phyloP scores from a whole-genome alignment of 2,888 invertebrate genomes.

The Omphaloscelis lunosa region DNA sequence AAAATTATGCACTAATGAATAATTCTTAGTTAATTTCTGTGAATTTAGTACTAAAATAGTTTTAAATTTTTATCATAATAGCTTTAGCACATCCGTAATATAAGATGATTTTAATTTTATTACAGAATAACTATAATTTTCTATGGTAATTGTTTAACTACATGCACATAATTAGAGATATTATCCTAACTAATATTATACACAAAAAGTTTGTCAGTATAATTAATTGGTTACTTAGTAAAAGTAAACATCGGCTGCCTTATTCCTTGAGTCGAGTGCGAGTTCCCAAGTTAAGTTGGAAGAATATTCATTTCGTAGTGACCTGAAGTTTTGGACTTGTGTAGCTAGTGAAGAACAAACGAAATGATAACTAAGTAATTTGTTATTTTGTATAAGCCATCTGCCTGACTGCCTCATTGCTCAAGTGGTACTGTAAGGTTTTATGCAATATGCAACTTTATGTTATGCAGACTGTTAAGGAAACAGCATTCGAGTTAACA shows the following conservation, averaged over 20 bases:
- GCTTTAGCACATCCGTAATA: background rate
- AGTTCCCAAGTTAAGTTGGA: background rate
- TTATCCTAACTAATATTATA: background rate
- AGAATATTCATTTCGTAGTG: background rate
- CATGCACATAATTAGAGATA: slow-evolving; percentile 1
- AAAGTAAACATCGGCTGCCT: background rate
- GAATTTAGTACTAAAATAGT: background rate
- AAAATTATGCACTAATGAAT: background rate
- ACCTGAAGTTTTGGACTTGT: background rate
- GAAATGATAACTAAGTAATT: background rate
- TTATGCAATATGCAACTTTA: too few relatives aligned
- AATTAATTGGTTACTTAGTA: background rate
- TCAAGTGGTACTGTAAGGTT: background rate
- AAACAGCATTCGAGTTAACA: too few relatives aligned
- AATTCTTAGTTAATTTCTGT: background rate
- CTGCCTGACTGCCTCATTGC: background rate
- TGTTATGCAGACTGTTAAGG: too few relatives aligned
- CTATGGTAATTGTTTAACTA: background rate
- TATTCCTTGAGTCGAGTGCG: background rate
- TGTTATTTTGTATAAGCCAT: background rate
- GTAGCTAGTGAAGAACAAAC: background rate
- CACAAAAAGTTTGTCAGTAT: too few relatives aligned
- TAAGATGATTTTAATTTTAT: slow-evolving; percentile 4
- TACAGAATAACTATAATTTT: slow-evolving; percentile 5
- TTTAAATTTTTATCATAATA: background rate